Evolutionary conservation across 2,888 invertebrate genomes (phyloP), one percentile per base, ranked within the genome.

Genomic region (Megaustenia siamemsis): DNA sequence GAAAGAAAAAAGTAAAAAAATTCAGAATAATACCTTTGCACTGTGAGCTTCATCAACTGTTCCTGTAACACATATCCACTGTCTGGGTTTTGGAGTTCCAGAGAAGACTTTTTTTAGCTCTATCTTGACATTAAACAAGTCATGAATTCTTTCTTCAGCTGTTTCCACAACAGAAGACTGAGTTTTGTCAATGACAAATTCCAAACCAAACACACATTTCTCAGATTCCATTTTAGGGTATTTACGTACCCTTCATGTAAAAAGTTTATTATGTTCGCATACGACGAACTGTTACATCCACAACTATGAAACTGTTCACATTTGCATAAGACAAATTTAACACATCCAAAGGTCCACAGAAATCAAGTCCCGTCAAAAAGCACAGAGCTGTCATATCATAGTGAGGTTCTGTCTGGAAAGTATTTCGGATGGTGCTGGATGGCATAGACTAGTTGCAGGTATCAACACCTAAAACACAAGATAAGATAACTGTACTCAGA

Each of bases 151-250:
- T 49, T 43, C 53, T 35, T 53, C 43, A 69, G 43, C 35, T 35
- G 32, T 38, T 35, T 80, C n/a, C 38, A 80, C 49, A 68, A 49
- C 5, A 32, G 18, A 15, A 38, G 80, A 45, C 38, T 69, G 68
- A n/a, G 32, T 3, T 69, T 80, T 40, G 53, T 80, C 80, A 35
- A 80, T 49, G 53, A 80, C 80, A 69, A 80, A 80, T 38, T 66
- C 66, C 49, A 79, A 45, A 24, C 45, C n/a, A 6, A 21, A 28
- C 10, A 8, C n/a, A 71, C 45, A 15, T 28, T 0, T 43, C 53
- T 76, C 24, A 56, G 35, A 24, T 35, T 76, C 76, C 76, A 76
- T 76, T 53, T 10, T 76, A 5, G 43, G 43, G 28, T 45, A n/a
- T 45, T n/a, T 45, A 12, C 38, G 15, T 71, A 12, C n/a, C 43